A percentile compares a stretch with the other conserved stretches of the same genome.
These are phyloP conservation scores for Rhea americana DNA, from an alignment of 2,113 vertebrate species.

Conservation along the genomic window DNA sequence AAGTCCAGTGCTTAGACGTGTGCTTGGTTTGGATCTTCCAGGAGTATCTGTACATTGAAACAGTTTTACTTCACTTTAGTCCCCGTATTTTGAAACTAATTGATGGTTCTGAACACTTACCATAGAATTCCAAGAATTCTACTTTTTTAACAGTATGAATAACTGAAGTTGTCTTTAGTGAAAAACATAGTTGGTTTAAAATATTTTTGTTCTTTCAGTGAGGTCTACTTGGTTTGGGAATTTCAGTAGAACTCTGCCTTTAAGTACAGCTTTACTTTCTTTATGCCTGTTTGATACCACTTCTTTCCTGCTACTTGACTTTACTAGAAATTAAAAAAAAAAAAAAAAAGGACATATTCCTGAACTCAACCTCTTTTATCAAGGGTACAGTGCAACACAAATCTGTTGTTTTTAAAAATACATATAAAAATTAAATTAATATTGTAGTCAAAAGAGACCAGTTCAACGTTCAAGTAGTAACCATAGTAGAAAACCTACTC, in stretches of 20 bases:
- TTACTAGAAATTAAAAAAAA: neutral
- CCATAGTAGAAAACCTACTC: neutral
- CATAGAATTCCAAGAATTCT: neutral
- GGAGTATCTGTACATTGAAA: neutral
- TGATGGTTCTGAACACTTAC: neutral
- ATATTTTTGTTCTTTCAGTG: neutral
- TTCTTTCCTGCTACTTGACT: neutral
- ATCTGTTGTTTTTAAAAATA: neutral
- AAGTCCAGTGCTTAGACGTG: too few relatives aligned
- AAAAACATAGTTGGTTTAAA: neutral
- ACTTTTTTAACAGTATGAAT: neutral
- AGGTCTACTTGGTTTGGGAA: neutral
- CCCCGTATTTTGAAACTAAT: neutral
- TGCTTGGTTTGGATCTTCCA: neutral
- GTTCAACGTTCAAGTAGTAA: neutral
- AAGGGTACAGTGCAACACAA: neutral
- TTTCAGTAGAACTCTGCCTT: neutral
- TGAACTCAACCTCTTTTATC: neutral
- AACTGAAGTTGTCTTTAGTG: neutral
- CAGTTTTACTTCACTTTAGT: neutral
- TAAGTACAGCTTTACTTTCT: neutral
- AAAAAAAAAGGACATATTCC: neutral
- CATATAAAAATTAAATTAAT: neutral
- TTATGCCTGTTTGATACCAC: neutral
- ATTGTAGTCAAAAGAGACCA: neutral